These are phyloP conservation scores for Strix aluco DNA, from an alignment of 2,113 vertebrate genomes.

Conservation along the genomic window DNA sequence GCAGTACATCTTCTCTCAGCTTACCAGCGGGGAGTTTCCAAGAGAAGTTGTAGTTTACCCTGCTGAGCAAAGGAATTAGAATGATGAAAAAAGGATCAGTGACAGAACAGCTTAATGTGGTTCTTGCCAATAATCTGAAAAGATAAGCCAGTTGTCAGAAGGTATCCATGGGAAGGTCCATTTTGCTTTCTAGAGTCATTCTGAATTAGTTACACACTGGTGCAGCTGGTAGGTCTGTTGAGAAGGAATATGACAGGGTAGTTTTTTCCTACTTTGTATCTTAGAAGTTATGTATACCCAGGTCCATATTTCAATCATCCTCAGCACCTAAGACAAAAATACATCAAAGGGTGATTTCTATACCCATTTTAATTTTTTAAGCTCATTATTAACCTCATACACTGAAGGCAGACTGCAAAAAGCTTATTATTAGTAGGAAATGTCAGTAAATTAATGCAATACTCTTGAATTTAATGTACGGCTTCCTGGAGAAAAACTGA, in stretches of 20 bases:
- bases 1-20: background rate
- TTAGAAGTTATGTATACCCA: background rate
- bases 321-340: background rate
- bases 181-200: slow-evolving; percentile 15
- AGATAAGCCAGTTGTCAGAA: slow-evolving; percentile 54
- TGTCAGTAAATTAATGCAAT: background rate
- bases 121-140: slow-evolving; percentile 42
- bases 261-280: background rate
- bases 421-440: background rate
- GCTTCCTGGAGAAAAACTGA: background rate
- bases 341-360: background rate
- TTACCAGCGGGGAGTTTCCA: background rate
- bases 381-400: background rate
- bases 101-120: slow-evolving; percentile 17
- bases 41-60: background rate
- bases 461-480: background rate
- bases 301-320: background rate
- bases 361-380: background rate
- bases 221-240: background rate
- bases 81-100: background rate
- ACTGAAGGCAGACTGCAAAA: background rate
- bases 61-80: slow-evolving; percentile 20
- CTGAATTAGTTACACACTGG: slow-evolving; percentile 1
- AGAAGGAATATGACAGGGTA: background rate
- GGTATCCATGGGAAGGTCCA: background rate